Evolutionary conservation across 2,888 invertebrate species (phyloP), one percentile per base, ranked within the genome.

Genomic region (Campoplex nolae): DNA sequence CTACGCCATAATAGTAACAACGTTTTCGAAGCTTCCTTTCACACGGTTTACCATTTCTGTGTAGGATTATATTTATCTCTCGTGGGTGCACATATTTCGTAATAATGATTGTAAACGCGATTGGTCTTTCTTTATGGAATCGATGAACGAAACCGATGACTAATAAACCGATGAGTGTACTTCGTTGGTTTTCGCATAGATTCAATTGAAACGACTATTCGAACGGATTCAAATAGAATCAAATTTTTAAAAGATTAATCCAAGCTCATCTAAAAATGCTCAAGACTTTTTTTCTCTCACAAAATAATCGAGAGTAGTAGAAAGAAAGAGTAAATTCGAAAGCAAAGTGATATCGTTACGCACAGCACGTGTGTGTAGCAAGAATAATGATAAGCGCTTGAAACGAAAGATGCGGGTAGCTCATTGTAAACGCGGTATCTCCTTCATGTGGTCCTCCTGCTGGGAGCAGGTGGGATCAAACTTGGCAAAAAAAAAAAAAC

Each of bases 1-100:
- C 71, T 62, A 65, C 77, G 11, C 16, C 18, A 7, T 38, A 56
- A 67, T 71, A 77, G 65, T 54, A 80, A 81, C 42, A 42, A 38
- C 70, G 51, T 48, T 42, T 38, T n/a, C 56, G 56, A 68, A 38
- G 75, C 80, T 73, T 86, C 83, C 77, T 77, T 81, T 83, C 79
- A 32, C 83, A 76, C 75, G 77, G 76, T 54, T 86, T 81, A 65
- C 18, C 56, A 75, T 74, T 68, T 67, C 35, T 45, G 86, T 68
- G 83, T 86, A 56, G 86, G 83, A 77, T 58, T 68, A 32, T 68
- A 32, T 68, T 75, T 62, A 4, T 18, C 9, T 35, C 73, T 86
- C 76, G 83, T 86, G 67, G 86, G 80, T 80, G 86, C 80, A 42
- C 42, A 42, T 65, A 86, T 86, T 86, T 80, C 80, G 83, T 68